These are phyloP conservation scores for Chroicocephalus ridibundus DNA, from an alignment of 2,113 vertebrate species.

Conservation along the genomic window DNA sequence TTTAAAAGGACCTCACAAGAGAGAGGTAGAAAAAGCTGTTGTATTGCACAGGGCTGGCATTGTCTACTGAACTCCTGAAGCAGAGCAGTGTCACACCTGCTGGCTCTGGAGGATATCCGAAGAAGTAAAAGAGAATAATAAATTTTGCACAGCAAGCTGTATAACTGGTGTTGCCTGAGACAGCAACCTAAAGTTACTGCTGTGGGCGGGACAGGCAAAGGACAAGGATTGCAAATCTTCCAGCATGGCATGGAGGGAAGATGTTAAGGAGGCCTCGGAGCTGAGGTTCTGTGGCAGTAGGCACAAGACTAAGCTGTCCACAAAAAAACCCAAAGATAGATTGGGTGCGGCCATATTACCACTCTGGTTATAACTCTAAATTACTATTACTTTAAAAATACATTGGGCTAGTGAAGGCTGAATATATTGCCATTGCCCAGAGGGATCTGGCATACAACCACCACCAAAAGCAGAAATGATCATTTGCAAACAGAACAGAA, in stretches of 20 bases:
- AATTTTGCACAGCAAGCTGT: neutral
- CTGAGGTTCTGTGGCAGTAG: neutral
- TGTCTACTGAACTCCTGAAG: neutral
- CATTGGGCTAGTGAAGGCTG: neutral
- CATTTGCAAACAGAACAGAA: neutral
- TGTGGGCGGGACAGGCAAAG: neutral
- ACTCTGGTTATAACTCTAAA: neutral
- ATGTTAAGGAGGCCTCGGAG: neutral
- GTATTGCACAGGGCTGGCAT: fast-evolving
- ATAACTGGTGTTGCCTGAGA: neutral
- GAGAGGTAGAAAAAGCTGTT: neutral
- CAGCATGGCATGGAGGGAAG: neutral
- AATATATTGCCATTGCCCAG: neutral
- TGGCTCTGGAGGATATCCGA: fast-evolving
- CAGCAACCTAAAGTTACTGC: neutral
- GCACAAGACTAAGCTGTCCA: fast-evolving
- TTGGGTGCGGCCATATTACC: neutral
- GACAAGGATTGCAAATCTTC: neutral
- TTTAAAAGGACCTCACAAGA: neutral
- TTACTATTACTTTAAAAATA: neutral
- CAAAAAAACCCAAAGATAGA: neutral
- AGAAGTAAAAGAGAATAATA: neutral
- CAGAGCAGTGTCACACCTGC: neutral
- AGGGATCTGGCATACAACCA: neutral
- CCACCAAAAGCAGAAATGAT: neutral